Conservation (phyloP, 2,888 invertebrate species). For the Leistus spinibarbis region DNA sequence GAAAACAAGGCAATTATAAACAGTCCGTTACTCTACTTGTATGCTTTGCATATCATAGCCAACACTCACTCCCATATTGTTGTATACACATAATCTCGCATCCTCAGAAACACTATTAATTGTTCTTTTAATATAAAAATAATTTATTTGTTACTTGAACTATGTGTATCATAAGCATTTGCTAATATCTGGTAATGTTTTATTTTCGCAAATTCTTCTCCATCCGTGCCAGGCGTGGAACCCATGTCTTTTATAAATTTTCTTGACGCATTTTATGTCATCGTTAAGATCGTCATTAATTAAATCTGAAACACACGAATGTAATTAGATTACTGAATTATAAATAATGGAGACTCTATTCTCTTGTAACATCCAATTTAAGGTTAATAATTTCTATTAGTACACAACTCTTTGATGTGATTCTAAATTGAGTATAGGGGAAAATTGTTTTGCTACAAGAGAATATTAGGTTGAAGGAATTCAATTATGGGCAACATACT, state of each 20-base stretch:
- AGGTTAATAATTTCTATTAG: not conserved
- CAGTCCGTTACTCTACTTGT: no score
- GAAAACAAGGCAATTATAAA: no score
- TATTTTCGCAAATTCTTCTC: constrained; percentile 16
- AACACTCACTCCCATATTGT: no score
- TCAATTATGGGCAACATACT: constrained; percentile 47
- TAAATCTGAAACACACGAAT: constrained; percentile 9
- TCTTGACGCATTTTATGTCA: constrained; percentile 18
- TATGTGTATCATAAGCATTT: constrained; percentile 8
- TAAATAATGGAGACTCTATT: not conserved
- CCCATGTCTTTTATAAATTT: constrained; percentile 31
- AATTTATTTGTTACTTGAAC: no score
- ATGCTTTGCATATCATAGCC: no score
- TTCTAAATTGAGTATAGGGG: not conserved
- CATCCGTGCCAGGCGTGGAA: constrained; percentile 27
- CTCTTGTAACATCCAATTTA: not conserved
- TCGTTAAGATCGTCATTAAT: constrained; percentile 16
- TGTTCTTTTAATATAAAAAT: no score
- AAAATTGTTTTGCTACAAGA: no score
- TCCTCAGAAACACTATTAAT: no score
- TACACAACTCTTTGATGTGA: not conserved
- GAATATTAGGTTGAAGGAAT: no score
- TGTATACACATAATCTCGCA: no score
- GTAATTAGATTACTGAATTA: not conserved
- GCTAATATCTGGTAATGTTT: constrained; percentile 21